Conservation (phyloP, 1,140 invertebrate species). For the Sinonovacula constricta region DNA sequence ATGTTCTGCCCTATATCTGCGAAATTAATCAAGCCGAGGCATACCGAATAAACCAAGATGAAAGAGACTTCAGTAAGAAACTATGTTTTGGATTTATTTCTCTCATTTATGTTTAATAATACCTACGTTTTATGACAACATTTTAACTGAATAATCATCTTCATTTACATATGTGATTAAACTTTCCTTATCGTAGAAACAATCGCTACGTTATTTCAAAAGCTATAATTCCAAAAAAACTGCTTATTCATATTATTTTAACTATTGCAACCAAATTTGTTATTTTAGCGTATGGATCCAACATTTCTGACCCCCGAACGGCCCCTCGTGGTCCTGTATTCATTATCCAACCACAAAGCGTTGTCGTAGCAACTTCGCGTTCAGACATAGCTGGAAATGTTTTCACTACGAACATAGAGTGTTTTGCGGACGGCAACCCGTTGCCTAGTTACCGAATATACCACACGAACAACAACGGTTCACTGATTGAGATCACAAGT, state of each 20-base stretch:
- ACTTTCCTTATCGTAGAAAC: not conserved
- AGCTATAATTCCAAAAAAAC: not conserved
- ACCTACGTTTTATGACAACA: not conserved
- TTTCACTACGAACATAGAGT: slow-evolving; percentile 78
- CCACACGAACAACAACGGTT: slow-evolving; percentile 78
- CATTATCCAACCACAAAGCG: slow-evolving; percentile 50
- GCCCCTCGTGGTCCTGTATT: slow-evolving; percentile 56
- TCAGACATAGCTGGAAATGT: slow-evolving; percentile 1
- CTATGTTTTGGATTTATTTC: no score
- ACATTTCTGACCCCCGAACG: slow-evolving; percentile 39
- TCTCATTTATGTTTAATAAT: no score
- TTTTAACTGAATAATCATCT: not conserved
- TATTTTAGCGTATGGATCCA: slow-evolving; percentile 57
- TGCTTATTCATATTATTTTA: not conserved
- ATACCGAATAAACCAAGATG: slow-evolving; percentile 61
- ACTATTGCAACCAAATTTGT: not conserved
- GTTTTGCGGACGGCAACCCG: slow-evolving; percentile 93
- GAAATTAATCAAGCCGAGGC: slow-evolving; percentile 65
- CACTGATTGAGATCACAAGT: slow-evolving; percentile 33
- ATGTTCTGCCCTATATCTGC: slow-evolving; percentile 64
- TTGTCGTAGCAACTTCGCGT: slow-evolving; percentile 25
- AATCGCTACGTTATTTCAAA: not conserved
- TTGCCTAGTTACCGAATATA: slow-evolving; percentile 87
- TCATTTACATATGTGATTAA: not conserved
- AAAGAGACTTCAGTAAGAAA: slow-evolving; percentile 65